Percentiles rank a stretch among this genome's conserved stretches.
These are phyloP conservation scores for Manduca sexta DNA, from an alignment of 1,140 invertebrate genomes.

Conservation along the genomic window DNA sequence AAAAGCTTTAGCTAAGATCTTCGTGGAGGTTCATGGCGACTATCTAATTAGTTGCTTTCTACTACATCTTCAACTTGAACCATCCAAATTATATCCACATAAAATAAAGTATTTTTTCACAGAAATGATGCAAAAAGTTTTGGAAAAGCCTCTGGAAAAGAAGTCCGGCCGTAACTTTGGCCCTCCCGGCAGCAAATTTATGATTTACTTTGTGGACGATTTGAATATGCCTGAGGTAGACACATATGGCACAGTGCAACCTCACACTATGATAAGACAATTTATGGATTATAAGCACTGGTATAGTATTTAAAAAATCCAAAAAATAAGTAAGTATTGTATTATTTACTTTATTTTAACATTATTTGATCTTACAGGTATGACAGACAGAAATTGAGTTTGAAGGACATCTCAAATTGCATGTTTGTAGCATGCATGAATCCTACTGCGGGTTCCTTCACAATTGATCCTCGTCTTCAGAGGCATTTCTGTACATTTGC, in stretches of 20 bases:
- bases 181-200: slow-evolving; percentile 90
- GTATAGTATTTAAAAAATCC: slow-evolving; percentile 57
- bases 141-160: slow-evolving; percentile 95
- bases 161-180: slow-evolving; percentile 95
- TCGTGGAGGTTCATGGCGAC: too few species aligned
- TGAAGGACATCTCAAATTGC: slow-evolving; percentile 95
- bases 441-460: slow-evolving; percentile 95
- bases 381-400: slow-evolving; percentile 86
- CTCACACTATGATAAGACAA: slow-evolving; percentile 94
- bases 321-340: too few species aligned
- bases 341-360: too few species aligned
- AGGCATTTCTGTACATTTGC: slow-evolving; percentile 96
- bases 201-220: slow-evolving; percentile 97
- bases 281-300: slow-evolving; percentile 97
- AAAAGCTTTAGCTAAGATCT: too few species aligned
- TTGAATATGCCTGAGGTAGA: slow-evolving; percentile 99
- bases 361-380: slow-evolving; percentile 74
- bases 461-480: slow-evolving; percentile 92
- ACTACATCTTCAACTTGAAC: too few species aligned
- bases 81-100: too few species aligned
- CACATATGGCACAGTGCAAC: slow-evolving; percentile 95
- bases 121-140: slow-evolving; percentile 88
- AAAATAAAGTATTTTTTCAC: not conserved
- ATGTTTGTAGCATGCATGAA: slow-evolving; percentile 98
- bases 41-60: too few species aligned